Percentiles rank a stretch among this genome's conserved stretches.
Conservation (phyloP, 1,140 invertebrate genomes). For the Gerris buenoi region DNA sequence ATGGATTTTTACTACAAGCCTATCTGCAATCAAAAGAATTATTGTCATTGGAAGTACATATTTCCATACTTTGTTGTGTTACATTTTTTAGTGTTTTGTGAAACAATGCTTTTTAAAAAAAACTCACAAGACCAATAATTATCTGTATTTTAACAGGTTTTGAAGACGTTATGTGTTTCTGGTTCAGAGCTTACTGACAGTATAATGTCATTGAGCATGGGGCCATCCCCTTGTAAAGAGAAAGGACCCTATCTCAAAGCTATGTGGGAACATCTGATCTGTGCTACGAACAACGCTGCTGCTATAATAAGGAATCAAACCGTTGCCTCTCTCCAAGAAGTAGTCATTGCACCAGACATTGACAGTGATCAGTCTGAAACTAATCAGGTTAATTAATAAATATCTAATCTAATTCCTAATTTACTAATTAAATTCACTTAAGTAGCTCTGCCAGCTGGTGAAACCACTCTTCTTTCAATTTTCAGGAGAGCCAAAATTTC, state of each 20-base stretch:
- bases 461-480: no score
- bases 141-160: no score
- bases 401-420: constrained; percentile 23
- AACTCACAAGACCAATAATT: no score
- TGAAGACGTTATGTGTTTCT: constrained; percentile 42
- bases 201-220: constrained; percentile 35
- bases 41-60: no score
- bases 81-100: no score
- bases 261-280: constrained; percentile 41
- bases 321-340: constrained; percentile 41
- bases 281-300: constrained; percentile 18
- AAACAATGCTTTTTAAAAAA: no score
- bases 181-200: constrained; percentile 40
- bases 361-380: constrained; percentile 29
- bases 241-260: constrained; percentile 38
- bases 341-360: constrained; percentile 22
- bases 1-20: no score
- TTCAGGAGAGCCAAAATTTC: no score
- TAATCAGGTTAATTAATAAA: constrained; percentile 28
- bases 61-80: no score
- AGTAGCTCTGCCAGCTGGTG: no score
- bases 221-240: constrained; percentile 35
- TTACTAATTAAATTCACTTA: no score
- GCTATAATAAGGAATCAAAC: constrained; percentile 18
- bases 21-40: no score